Base-by-base conservation (phyloP, 2,888 invertebrate species). In the Eumerus sabulonum region DNA sequence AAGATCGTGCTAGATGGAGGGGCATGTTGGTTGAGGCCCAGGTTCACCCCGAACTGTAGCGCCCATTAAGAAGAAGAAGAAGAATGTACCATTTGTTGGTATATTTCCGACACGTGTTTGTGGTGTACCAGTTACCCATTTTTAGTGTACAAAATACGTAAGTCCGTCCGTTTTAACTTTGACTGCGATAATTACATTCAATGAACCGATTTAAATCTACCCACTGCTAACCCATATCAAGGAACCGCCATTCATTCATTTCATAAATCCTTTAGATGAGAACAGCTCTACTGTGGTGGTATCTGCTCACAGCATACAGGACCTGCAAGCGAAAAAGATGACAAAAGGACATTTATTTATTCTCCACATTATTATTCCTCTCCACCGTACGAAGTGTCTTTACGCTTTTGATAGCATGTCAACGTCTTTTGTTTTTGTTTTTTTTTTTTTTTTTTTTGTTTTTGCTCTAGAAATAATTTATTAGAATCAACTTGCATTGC, bases 231-330 rank as follows among this genome's bases (percentile, higher is more conserved):
- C 7, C 27, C 27, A 27, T 27, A n/a, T 11, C 40, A 36, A 12
- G 18, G 14, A 5, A 13, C 19, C n/a, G 16, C 59, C 35, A 47
- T 59, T 35, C 45, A 59, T 67, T 14, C 16, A 9, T 68, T 12
- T 60, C 16, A 19, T 17, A 60, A 54, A n/a, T 47, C 18, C n/a
- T 14, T 53, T 40, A 54, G 59, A 70, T 53, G 60, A 51, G 7
- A 70, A 70, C 68, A 60, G 53, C 38, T 18, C 12, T n/a, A 35
- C 36, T 9, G 11, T 42, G 13, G 51, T 42, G 2, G 2, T 12
- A 9, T 40, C 11, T 19, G 50, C 45, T 13, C 5, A 36, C n/a
- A 59, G 38, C 18, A 40, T 14, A 18, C 44, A 42, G 18, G 18
- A 36, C 18, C 18, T 57, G 16, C 38, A 54, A 16, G 9, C 27